Conservation (phyloP, 2,797 vertebrate genomes). For the Rousettus madagascariensis region DNA sequence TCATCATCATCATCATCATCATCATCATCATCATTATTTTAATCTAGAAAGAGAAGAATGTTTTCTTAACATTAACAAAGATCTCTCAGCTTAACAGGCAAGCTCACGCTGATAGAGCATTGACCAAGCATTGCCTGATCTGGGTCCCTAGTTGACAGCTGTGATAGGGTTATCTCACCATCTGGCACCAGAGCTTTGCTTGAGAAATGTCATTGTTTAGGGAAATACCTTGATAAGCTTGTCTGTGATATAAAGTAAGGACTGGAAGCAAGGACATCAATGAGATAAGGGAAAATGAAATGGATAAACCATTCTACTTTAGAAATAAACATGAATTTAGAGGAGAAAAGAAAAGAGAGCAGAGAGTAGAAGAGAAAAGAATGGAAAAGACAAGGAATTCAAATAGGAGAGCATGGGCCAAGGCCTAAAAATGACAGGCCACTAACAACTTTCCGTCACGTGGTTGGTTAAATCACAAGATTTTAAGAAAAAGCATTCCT, state of each 20-base stretch:
- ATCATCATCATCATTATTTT: neutral
- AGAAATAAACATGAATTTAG: neutral
- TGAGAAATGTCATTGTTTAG: neutral
- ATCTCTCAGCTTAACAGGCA: neutral
- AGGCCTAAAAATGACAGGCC: neutral
- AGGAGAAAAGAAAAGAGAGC: neutral
- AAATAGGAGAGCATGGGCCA: accelerated
- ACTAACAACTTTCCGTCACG: neutral
- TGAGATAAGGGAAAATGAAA: neutral
- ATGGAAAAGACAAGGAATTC: neutral
- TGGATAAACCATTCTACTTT: neutral
- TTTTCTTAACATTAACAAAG: neutral
- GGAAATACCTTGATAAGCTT: neutral
- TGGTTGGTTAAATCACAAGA: neutral
- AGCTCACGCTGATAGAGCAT: neutral
- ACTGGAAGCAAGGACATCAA: neutral
- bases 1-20: too few species aligned
- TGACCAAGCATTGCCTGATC: neutral
- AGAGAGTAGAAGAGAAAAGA: neutral
- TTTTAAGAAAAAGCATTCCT: neutral
- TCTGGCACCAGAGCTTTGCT: neutral
- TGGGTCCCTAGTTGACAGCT: neutral
- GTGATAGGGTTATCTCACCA: neutral
- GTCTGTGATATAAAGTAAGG: neutral
- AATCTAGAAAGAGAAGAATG: neutral